Percentiles rank a stretch among this genome's conserved stretches.
Conservation (phyloP, 2,113 vertebrate genomes). For the Glareola pratincola region DNA sequence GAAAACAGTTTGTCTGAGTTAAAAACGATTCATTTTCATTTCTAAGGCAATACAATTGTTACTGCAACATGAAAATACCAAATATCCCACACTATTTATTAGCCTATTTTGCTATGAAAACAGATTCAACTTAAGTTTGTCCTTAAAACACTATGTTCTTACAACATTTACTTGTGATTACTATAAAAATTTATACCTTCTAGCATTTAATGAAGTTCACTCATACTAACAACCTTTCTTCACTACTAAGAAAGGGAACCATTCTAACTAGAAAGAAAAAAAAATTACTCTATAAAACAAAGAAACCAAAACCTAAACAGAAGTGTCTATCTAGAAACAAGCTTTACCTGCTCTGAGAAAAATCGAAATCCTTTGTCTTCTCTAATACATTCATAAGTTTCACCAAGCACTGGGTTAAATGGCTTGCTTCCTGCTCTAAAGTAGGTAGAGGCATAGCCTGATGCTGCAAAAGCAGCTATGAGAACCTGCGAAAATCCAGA, state of each 20-base stretch:
- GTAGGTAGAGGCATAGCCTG: slow-evolving; percentile 96
- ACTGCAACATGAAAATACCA: neutral
- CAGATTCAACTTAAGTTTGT: neutral
- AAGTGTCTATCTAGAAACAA: neutral
- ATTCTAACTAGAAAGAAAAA: neutral
- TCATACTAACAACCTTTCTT: neutral
- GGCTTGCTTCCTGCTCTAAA: slow-evolving; percentile 99
- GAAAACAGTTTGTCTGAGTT: slow-evolving; percentile 36
- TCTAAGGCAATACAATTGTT: neutral
- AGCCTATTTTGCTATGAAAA: neutral
- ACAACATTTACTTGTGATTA: neutral
- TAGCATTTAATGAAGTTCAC: neutral
- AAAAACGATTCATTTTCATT: neutral
- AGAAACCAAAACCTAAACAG: neutral
- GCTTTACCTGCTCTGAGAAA: slow-evolving; percentile 93
- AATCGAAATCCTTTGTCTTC: slow-evolving; percentile 99
- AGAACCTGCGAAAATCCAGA: slow-evolving; percentile 83
- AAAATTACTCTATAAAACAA: neutral
- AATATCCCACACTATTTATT: neutral
- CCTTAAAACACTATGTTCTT: neutral
- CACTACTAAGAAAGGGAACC: neutral
- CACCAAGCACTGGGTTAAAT: slow-evolving; percentile 97
- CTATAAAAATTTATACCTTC: neutral
- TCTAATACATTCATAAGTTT: slow-evolving; percentile 96
- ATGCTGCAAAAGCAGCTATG: slow-evolving; percentile 95